Evolutionary conservation across 2,113 vertebrate species (phyloP), one percentile per base, ranked within the genome.

Genomic region (Elgaria multicarinata): DNA sequence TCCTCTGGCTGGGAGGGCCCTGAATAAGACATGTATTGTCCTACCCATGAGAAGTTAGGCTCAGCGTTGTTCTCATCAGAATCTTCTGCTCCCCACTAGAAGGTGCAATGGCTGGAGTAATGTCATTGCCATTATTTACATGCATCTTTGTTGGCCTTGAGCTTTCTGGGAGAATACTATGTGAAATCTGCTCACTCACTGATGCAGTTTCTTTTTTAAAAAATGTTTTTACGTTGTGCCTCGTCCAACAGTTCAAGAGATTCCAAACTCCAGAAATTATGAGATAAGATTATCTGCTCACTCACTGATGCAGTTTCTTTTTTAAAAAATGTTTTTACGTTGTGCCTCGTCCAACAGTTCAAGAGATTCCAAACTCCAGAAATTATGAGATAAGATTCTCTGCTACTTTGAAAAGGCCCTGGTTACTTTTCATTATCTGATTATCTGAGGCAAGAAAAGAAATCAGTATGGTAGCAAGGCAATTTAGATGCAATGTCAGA

Each of bases 401-500:
- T 55, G 8, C 14, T 24, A 67, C 44, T 46, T 64, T 78, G 31
- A 78, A 78, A 87, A 50, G 42, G 6, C 44, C 26, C 26, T 86
- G 42, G 31, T 66, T 79, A 79, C 33, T 78, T n/a, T 87, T 67
- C 44, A 69, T 22, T 53, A 53, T 50, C 62, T 69, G 26, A 67
- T 87, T 69, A 79, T 69, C 80, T 87, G 33, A 79, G 24, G 33
- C 22, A 69, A 66, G 64, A 66, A 66, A 87, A 66, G 28, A 36
- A 66, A 55, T 26, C 44, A 79, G 24, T 1, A 36, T 50, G 31
- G 13, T 67, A 87, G 76, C 76, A 67, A 87, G 22, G 3, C 86
- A 79, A 46, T 53, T 79, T 67, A 80, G n/a, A 42, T 79, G 64
- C 44, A 79, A 46, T 72, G 66, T 88, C 87, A 88, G 36, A 88